phyloP scores from a whole-genome alignment of 2,113 vertebrate genomes.

The Thalassarche chlororhynchos region DNA sequence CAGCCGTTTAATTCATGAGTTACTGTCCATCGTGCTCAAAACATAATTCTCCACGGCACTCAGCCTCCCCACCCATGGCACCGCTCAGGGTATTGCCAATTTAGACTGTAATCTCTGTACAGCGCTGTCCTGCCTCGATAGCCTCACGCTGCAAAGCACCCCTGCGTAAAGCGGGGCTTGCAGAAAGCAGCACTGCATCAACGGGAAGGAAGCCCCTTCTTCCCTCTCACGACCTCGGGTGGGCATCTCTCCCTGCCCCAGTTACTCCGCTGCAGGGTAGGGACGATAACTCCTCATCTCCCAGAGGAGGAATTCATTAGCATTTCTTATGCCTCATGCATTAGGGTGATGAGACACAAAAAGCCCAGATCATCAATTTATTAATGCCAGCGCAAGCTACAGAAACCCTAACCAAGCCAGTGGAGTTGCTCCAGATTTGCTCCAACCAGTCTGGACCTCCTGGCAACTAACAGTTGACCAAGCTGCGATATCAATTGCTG shows the following conservation, averaged over 20 bases:
- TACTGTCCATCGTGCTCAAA: background rate
- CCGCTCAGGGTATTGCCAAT: background rate
- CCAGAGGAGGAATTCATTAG: background rate
- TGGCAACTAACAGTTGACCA: background rate
- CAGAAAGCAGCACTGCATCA: background rate
- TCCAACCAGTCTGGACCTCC: background rate
- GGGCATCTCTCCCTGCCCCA: background rate
- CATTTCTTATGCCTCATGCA: background rate
- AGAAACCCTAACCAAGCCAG: background rate
- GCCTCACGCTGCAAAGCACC: fast-evolving
- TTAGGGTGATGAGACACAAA: background rate
- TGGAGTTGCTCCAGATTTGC: background rate
- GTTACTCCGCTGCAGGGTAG: background rate
- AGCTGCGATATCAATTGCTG: background rate
- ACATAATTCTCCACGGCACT: background rate
- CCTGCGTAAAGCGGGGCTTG: fast-evolving
- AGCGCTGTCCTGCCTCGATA: fast-evolving
- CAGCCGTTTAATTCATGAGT: background rate
- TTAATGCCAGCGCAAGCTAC: background rate
- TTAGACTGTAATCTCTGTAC: fast-evolving
- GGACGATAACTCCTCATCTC: background rate
- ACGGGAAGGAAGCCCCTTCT: background rate
- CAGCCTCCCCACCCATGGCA: background rate
- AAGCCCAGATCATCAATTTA: background rate
- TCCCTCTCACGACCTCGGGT: background rate